Percentiles rank a stretch among this genome's conserved stretches.
Evolutionary conservation across 2,888 invertebrate genomes (phyloP).

Genomic region (Leptopilina myrica): DNA sequence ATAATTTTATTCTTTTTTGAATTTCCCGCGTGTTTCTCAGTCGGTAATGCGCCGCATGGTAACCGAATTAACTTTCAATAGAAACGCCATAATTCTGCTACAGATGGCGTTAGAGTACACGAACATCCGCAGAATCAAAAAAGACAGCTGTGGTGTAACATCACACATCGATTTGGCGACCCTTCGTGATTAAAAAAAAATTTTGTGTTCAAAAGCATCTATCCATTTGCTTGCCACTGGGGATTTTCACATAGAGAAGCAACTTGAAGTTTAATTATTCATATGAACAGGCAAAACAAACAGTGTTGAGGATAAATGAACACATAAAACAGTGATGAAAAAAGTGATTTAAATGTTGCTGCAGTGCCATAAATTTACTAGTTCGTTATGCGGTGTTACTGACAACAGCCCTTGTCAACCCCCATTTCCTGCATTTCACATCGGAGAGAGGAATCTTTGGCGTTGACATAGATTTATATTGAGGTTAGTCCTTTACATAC

Average conservation of each 20-base stretch:
- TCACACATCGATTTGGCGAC: slow-evolving; percentile 72
- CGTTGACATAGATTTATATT: slow-evolving; percentile 65
- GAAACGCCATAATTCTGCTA: slow-evolving; percentile 20
- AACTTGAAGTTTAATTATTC: neutral
- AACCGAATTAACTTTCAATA: neutral
- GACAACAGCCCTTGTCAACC: slow-evolving; percentile 67
- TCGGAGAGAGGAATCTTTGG: slow-evolving; percentile 60
- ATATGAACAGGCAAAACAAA: neutral
- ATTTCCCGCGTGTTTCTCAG: neutral
- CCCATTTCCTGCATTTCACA: slow-evolving; percentile 63
- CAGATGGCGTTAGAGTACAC: slow-evolving; percentile 60
- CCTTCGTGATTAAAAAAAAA: slow-evolving; percentile 62
- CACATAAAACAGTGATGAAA: neutral
- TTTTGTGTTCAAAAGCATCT: slow-evolving; percentile 52
- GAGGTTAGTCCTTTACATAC: slow-evolving; percentile 63
- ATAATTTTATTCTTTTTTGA: neutral
- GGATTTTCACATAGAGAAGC: slow-evolving; percentile 8
- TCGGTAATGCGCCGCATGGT: neutral
- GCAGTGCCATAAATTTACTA: slow-evolving; percentile 55
- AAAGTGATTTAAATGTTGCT: neutral
- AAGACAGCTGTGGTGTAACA: slow-evolving; percentile 73
- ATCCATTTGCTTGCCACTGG: too few species aligned
- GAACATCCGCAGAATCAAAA: slow-evolving; percentile 73
- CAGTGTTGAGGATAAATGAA: neutral
- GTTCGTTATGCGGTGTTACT: slow-evolving; percentile 69